phyloP scores from a whole-genome alignment of 2,113 vertebrate genomes.

The Andinoacara biseriatus region DNA sequence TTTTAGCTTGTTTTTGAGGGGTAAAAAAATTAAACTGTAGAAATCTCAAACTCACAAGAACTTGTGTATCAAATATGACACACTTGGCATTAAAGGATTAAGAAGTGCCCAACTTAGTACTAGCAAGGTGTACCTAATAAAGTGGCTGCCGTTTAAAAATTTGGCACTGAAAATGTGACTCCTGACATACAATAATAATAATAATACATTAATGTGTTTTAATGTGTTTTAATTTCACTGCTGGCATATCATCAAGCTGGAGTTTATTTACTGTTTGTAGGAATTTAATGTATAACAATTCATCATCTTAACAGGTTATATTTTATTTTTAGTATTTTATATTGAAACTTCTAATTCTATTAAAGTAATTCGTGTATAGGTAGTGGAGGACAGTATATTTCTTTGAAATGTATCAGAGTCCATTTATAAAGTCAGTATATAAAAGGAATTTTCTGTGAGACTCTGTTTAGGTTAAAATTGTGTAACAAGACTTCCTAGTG shows the following conservation, averaged over 20 bases:
- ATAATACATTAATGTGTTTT: no score
- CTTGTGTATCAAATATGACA: no score
- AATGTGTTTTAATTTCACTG: neutral
- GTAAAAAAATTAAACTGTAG: no score
- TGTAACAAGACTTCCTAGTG: no score
- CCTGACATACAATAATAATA: neutral
- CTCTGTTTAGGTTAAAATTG: no score
- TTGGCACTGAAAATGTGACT: neutral
- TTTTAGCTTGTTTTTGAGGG: no score
- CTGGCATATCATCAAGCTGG: neutral
- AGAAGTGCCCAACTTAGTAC: neutral
- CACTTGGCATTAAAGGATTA: neutral
- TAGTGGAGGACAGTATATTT: no score
- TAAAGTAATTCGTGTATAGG: neutral
- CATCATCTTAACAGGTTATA: neutral
- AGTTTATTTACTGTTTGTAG: neutral
- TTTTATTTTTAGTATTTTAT: neutral
- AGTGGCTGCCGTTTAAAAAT: neutral
- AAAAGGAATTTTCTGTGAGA: no score
- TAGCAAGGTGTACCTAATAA: neutral
- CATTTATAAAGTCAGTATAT: no score
- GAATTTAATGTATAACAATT: neutral
- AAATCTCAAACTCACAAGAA: no score
- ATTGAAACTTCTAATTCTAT: neutral
- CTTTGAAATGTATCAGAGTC: no score